Evolutionary conservation across 1,140 invertebrate genomes (phyloP).

Genomic region (Limonius californicus): DNA sequence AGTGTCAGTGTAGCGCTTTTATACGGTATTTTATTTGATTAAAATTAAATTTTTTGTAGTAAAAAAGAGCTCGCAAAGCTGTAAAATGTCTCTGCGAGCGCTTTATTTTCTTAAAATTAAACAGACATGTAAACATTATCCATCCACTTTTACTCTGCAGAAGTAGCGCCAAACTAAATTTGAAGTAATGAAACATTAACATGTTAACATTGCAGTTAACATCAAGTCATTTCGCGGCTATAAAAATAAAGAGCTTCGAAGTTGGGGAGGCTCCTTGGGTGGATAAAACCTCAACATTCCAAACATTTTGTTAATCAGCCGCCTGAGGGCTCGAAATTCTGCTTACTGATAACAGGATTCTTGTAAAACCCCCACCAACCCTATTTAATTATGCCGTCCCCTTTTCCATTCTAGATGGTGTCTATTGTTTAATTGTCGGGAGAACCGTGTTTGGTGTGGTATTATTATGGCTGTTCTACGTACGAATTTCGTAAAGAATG

Average conservation of each 20-base stretch:
- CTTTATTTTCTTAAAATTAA: too few species aligned
- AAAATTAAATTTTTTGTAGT: background rate
- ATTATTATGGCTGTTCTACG: background rate
- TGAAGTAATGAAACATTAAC: background rate
- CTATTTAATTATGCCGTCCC: background rate
- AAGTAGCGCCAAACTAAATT: background rate
- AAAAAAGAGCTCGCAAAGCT: background rate
- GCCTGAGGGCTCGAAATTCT: background rate
- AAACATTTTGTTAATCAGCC: conserved; percentile 9
- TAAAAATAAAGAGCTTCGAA: conserved; percentile 7
- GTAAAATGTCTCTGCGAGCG: too few species aligned
- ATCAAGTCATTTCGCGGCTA: background rate
- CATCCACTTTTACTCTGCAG: background rate
- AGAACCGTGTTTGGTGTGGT: background rate
- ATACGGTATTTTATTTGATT: background rate
- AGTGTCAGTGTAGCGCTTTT: background rate
- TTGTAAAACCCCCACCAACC: background rate
- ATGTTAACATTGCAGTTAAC: background rate
- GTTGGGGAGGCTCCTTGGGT: background rate
- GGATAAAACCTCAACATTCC: background rate
- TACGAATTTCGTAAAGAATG: background rate
- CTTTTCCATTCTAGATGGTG: conserved; percentile 1
- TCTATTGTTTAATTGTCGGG: conserved; percentile 1
- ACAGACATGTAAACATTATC: background rate
- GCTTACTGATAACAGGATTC: conserved; percentile 10